Evolutionary conservation across 2,888 invertebrate species (phyloP).

Genomic region (Ditula angustiorana): DNA sequence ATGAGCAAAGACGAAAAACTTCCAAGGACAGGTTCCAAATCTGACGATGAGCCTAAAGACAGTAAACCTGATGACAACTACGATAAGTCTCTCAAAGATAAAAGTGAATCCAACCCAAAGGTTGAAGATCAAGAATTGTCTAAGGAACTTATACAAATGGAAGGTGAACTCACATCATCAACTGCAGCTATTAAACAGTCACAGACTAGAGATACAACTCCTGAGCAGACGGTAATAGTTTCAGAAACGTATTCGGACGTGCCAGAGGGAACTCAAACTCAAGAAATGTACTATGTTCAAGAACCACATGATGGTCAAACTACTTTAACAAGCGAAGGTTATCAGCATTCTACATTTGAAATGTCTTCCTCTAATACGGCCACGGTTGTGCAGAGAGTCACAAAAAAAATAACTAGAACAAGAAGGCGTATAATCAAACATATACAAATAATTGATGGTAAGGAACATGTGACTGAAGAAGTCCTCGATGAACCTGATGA

Average conservation of each 20-base stretch:
- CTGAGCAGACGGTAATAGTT: conserved; percentile 50
- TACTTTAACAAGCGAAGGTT: conserved; percentile 48
- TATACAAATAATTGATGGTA: conserved; percentile 92
- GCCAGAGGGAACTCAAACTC: conserved; percentile 45
- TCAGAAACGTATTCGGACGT: conserved; percentile 51
- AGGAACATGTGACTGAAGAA: conserved; percentile 93
- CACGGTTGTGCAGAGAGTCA: conserved; percentile 92
- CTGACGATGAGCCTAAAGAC: conserved; percentile 3
- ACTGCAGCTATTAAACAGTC: conserved; percentile 34
- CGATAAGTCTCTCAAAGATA: conserved; percentile 41
- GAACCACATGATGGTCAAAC: conserved; percentile 58
- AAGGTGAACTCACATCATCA: no score
- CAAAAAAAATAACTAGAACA: conserved; percentile 89
- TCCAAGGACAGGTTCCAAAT: neutral
- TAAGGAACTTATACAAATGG: conserved; percentile 63
- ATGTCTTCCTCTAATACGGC: conserved; percentile 66
- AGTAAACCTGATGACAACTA: conserved; percentile 5
- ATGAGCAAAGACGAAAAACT: neutral
- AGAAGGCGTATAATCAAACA: conserved; percentile 90
- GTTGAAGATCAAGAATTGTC: conserved; percentile 52
- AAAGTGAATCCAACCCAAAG: conserved; percentile 15
- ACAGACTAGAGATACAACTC: conserved; percentile 51
- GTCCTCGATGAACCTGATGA: conserved; percentile 94
- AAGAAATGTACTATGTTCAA: conserved; percentile 55
- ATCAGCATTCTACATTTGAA: conserved; percentile 56